These are phyloP conservation scores for Calliopum simillimum DNA, from an alignment of 2,888 invertebrate genomes.

Conservation along the genomic window DNA sequence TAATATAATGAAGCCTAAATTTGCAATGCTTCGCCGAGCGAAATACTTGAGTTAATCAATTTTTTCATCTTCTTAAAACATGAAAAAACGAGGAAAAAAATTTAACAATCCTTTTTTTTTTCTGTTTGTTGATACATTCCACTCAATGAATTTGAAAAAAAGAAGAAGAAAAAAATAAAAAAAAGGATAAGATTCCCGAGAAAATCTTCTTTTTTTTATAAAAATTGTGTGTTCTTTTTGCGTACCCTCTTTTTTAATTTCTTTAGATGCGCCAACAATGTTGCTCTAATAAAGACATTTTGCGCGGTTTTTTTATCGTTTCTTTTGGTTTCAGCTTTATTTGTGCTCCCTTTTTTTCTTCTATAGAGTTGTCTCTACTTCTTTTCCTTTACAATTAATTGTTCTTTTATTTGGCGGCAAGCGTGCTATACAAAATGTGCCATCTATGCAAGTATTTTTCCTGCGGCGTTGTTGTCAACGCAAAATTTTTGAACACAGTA, in stretches of 20 bases:
- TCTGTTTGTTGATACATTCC: background rate
- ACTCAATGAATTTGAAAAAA: background rate
- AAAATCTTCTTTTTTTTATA: slow-evolving; percentile 1
- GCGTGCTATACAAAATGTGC: too few species aligned
- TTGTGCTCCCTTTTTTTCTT: background rate
- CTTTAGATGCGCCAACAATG: slow-evolving; percentile 11
- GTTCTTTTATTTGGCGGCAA: too few species aligned
- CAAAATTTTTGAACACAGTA: too few species aligned
- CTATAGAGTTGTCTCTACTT: too few species aligned
- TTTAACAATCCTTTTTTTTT: slow-evolving; percentile 3
- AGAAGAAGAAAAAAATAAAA: background rate
- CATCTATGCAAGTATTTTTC: too few species aligned
- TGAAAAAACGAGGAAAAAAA: background rate
- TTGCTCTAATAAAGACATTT: slow-evolving; percentile 29
- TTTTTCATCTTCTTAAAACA: background rate
- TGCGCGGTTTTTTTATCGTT: background rate
- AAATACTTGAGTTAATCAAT: slow-evolving; percentile 25
- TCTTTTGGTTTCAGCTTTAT: background rate
- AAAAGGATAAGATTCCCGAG: background rate
- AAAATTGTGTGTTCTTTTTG: background rate
- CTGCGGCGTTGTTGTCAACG: too few species aligned
- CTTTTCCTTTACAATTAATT: too few species aligned
- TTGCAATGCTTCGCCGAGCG: slow-evolving; percentile 6
- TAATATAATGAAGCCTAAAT: slow-evolving; percentile 34
- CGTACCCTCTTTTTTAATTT: background rate